phyloP scores from a whole-genome alignment of 2,113 vertebrate species.

The Eulemur macaco region DNA sequence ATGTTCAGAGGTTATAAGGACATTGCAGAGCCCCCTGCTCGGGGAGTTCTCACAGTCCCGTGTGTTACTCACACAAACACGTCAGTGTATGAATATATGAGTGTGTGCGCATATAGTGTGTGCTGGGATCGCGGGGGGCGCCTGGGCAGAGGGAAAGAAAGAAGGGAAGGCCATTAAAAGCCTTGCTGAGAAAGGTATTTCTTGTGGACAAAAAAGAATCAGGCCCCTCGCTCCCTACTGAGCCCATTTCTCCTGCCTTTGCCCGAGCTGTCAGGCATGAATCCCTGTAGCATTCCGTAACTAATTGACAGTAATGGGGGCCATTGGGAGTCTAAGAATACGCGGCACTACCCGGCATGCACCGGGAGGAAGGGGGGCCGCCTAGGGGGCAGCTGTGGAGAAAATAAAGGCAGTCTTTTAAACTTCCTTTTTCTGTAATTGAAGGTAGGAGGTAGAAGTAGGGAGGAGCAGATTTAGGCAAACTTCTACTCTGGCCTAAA shows the following conservation, averaged over 20 bases:
- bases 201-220: conserved; percentile 84
- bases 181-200: conserved; percentile 88
- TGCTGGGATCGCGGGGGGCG: conserved; percentile 19
- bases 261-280: conserved; percentile 89
- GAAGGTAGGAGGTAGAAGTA: conserved; percentile 59
- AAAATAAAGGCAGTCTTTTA: conserved; percentile 85
- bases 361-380: conserved; percentile 72
- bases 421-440: conserved; percentile 75
- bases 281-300: conserved; percentile 90
- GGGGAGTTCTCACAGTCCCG: conserved; percentile 69
- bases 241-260: conserved; percentile 90
- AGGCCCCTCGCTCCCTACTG: conserved; percentile 87
- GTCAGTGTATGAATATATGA: neutral
- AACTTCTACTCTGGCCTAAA: conserved; percentile 57
- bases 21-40: conserved; percentile 39
- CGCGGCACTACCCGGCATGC: conserved; percentile 84
- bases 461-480: conserved; percentile 43
- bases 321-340: conserved; percentile 89
- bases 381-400: conserved; percentile 82
- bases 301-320: conserved; percentile 91
- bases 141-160: conserved; percentile 65
- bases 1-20: neutral
- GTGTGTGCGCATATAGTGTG: conserved; percentile 51
- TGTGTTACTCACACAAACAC: conserved; percentile 22
- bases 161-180: conserved; percentile 76